A percentile compares a stretch with the other conserved stretches of the same genome.
phyloP scores from a whole-genome alignment of 2,888 invertebrate species.

The Lysandra bellargus region DNA sequence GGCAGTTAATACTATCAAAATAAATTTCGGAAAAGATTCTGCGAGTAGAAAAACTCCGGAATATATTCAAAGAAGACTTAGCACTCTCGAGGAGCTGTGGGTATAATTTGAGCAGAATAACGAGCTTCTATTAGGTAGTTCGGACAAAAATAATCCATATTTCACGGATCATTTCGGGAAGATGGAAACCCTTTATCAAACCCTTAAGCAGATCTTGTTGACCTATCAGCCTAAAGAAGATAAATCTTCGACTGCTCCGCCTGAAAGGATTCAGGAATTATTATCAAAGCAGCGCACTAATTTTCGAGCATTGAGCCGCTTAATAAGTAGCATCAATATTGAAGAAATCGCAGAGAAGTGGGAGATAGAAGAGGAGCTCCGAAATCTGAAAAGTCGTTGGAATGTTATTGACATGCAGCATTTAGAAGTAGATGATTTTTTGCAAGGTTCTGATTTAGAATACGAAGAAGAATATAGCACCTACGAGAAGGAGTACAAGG shows the following conservation, averaged over 20 bases:
- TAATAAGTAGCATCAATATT: not conserved
- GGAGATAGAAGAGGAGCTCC: constrained; percentile 19
- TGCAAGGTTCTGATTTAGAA: constrained; percentile 22
- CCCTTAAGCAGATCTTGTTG: not conserved
- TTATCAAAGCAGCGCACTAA: constrained; percentile 17
- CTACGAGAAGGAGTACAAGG: not conserved
- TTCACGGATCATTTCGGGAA: no score
- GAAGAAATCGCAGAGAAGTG: constrained; percentile 7
- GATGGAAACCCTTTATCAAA: not conserved
- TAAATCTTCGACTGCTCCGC: constrained; percentile 11
- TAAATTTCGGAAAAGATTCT: not conserved
- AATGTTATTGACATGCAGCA: constrained; percentile 16
- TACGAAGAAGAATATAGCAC: constrained; percentile 21
- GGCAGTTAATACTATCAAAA: no score
- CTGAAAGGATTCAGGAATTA: constrained; percentile 16
- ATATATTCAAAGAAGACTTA: no score
- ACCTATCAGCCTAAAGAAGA: not conserved
- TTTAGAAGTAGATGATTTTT: constrained; percentile 3
- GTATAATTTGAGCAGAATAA: no score
- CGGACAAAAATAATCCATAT: no score
- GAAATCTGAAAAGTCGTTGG: constrained; percentile 12
- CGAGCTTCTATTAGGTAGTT: no score
- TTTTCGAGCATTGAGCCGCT: constrained; percentile 5
- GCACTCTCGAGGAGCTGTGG: no score
- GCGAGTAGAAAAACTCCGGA: no score